Conservation (phyloP, 2,888 invertebrate species). For the Pyrrhia umbra region DNA sequence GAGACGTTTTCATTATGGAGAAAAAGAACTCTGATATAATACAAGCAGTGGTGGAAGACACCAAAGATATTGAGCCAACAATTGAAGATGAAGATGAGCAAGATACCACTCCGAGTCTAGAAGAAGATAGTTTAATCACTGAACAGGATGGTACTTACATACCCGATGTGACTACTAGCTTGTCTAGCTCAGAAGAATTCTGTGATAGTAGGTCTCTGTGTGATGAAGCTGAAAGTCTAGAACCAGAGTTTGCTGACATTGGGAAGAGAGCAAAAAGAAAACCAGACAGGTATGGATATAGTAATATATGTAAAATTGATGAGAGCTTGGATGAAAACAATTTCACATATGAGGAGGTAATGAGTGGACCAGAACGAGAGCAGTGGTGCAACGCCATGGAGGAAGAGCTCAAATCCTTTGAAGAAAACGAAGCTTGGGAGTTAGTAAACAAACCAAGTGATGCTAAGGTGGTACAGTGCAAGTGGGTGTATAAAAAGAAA, state of each 20-base stretch:
- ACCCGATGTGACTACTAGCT: neutral
- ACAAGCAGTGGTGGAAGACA: no score
- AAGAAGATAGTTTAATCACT: neutral
- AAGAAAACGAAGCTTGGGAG: constrained; percentile 5
- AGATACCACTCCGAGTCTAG: neutral
- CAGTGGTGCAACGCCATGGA: constrained; percentile 1
- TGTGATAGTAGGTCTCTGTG: constrained; percentile 1
- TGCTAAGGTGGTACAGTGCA: constrained; percentile 1
- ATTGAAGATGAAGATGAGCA: neutral
- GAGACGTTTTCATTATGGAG: constrained; percentile 31
- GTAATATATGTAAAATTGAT: neutral
- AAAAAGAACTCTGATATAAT: neutral
- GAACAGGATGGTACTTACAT: neutral
- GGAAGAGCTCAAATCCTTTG: constrained; percentile 5
- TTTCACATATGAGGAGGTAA: constrained; percentile 7
- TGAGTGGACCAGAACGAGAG: neutral
- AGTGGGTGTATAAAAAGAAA: constrained; percentile 11
- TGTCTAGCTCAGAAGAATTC: neutral
- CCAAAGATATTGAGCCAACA: no score
- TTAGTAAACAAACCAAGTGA: neutral
- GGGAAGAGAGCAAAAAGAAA: neutral
- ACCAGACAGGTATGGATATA: constrained; percentile 10
- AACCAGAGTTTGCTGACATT: neutral
- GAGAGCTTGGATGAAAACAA: constrained; percentile 8
- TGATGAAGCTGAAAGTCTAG: neutral